Base-by-base conservation (phyloP, 2,113 vertebrate genomes). In the Microtus oregoni region DNA sequence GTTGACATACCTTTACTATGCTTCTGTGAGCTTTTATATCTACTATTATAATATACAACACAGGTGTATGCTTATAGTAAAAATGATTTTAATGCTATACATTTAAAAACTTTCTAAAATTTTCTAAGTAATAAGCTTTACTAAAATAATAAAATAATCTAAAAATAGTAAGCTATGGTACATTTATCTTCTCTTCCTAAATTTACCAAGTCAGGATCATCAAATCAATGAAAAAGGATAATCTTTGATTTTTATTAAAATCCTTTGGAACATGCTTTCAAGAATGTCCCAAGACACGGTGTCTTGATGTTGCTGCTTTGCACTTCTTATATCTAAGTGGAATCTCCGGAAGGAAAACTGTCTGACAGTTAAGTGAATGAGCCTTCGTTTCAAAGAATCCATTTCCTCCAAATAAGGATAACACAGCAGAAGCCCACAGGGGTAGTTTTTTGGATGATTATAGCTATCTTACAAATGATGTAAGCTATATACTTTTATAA, bases 391-490 rank as follows among this genome's bases (percentile, higher is more conserved):
- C 0, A 63, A 50, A 47, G 44, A 68, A 89, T 72, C 28, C 3
- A 44, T 81, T 94, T 22, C 28, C 88, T 82, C 68, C 47, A 86
- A 81, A 68, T 77, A 87, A 11, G 13, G 14, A 65, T 30, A 83
- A 82, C 26, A 91, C 10, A 30, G 5, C 67, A 79, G 35, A 55
- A 70, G 4, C 65, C 44, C 28, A 32, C 52, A 38, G 50, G 68
- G 44, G 50, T 86, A 22, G 20, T n/a, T 73, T 78, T 79, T 1
- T 81, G 17, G 30, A 87, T 73, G 4, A 38, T 90, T 61, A 93
- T 52, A 88, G 11, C 47, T 79, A 63, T 76, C 58, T 91, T 67
- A 86, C 17, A 81, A 38, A 94, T 92, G 70, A 86, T 63, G 73
- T 15, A 30, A 26, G 20, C 79, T 13, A 70, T 86, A 32, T 86